A percentile compares a stretch with the other conserved stretches of the same genome.
Conservation (phyloP, 2,888 invertebrate species). For the Leptopilina drosophilae region DNA sequence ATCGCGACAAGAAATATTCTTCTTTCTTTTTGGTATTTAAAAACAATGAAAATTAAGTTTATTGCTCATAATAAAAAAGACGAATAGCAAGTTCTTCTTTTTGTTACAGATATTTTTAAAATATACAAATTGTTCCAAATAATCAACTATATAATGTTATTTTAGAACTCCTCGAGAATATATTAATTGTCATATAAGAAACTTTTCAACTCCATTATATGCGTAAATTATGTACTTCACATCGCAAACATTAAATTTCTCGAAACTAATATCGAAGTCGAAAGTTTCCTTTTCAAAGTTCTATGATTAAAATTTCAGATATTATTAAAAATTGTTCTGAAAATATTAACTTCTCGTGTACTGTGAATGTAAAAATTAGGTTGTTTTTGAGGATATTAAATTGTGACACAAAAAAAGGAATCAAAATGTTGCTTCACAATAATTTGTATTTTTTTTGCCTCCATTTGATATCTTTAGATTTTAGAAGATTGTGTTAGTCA, state of each 20-base stretch:
- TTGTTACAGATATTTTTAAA: neutral
- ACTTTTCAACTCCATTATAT: conserved; percentile 11
- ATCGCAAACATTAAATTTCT: neutral
- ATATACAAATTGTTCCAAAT: neutral
- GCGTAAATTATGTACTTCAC: neutral
- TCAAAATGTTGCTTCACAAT: no score
- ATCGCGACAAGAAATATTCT: neutral
- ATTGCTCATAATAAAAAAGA: neutral
- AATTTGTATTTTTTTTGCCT: no score
- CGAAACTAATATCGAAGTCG: neutral
- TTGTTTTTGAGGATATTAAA: no score
- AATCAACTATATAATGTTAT: neutral
- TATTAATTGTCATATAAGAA: neutral
- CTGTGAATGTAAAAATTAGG: no score
- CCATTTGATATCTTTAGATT: no score
- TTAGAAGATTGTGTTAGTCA: no score
- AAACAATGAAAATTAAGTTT: neutral
- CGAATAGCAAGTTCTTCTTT: neutral
- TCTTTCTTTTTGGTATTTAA: neutral
- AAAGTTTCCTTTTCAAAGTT: neutral
- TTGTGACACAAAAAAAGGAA: no score
- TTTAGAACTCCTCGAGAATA: neutral
- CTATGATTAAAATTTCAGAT: no score
- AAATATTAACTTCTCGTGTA: no score
- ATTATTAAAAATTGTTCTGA: no score